Evolutionary conservation across 2,797 vertebrate species (phyloP), one percentile per base, ranked within the genome.

Genomic region (Ceryle rudis): DNA sequence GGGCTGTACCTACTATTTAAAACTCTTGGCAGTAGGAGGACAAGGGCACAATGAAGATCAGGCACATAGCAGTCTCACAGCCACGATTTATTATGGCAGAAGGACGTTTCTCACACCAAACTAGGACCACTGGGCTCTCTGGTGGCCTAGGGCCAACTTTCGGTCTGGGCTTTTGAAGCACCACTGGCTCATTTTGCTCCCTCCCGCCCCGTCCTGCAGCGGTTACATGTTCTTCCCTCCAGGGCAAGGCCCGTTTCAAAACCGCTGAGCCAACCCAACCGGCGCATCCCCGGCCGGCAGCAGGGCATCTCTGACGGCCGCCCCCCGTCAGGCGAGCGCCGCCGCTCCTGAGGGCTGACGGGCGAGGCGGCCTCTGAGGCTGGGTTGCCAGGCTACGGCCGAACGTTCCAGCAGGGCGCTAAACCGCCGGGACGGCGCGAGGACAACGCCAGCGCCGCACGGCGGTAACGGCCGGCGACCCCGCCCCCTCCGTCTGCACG

Each of bases 181-280:
- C 26, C 46, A 6, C 44, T 0, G 33, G 5, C 22, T 44, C 41
- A 3, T 26, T 19, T 3, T 4, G 15, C 9, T 14, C 4, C 5
- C 8, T 25, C 22, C n/a, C 66, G 1, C 7, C 25, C 37, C 11
- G 2, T 15, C 42, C 23, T 18, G 28, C 51, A 29, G 51, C 28
- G 9, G 29, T 33, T 28, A 29, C 8, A 9, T 1, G 31, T 3
- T 1, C 19, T 8, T 19, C 37, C 52, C 47, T 2, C 2, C 5
- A 0, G 21, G 21, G 5, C 25, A 25, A 14, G 7, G n/a, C n/a
- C 62, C 11, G 9, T 33, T 77, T 60, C 65, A n/a, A n/a, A n/a
- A n/a, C 44, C 71, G n/a, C 54, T 2, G 7, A 37, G 41, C 31
- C 81, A 11, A 11, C n/a, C 65, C 65, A 10, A 20, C 7, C 11